Evolutionary conservation across 2,888 invertebrate species (phyloP).

Genomic region (Eupeodes luniger): DNA sequence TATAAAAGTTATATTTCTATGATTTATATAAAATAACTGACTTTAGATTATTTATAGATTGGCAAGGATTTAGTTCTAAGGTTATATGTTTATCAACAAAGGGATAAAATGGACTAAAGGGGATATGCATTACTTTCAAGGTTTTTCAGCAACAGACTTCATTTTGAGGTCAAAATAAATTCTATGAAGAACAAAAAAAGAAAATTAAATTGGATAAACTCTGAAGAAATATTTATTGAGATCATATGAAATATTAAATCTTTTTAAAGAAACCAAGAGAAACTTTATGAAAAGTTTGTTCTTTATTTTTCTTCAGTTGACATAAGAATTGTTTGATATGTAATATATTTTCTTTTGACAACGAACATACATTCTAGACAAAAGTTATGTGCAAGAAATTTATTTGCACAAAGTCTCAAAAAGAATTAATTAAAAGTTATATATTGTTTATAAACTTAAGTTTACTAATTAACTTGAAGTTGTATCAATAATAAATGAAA

Average conservation of each 20-base stretch:
- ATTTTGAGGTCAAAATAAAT: background rate
- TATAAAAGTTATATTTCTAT: background rate
- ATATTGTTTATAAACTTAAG: background rate
- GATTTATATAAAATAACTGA: conserved; percentile 28
- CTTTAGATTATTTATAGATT: conserved; percentile 7
- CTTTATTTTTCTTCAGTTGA: background rate
- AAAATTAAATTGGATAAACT: background rate
- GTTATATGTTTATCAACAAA: conserved; percentile 5
- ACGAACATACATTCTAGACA: background rate
- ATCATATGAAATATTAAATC: background rate
- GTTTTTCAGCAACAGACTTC: background rate
- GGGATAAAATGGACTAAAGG: background rate
- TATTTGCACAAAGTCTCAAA: background rate
- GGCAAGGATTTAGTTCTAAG: background rate
- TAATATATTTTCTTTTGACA: background rate
- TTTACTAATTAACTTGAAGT: background rate
- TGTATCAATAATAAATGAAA: background rate
- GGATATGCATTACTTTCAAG: conserved; percentile 4
- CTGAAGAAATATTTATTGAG: conserved; percentile 11
- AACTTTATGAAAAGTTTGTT: background rate
- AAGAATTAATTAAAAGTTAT: conserved; percentile 30
- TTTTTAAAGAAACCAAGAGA: background rate
- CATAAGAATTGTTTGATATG: background rate
- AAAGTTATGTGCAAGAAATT: background rate
- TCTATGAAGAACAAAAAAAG: background rate